phyloP scores from a whole-genome alignment of 2,797 vertebrate species.

The Adelosebastes latens region DNA sequence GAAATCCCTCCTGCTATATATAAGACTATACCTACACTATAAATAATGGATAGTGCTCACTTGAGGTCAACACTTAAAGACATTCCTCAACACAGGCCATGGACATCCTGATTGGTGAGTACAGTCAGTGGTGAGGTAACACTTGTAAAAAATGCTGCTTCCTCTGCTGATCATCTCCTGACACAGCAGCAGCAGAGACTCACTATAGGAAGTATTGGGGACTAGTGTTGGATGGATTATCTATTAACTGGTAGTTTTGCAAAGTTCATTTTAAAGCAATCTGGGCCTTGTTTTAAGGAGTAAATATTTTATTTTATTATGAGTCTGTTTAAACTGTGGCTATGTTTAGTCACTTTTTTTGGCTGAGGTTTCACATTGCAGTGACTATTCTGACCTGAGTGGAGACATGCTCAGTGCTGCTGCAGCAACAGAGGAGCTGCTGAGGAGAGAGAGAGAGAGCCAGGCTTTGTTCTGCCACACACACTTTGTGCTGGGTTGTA shows the following conservation, averaged over 20 bases:
- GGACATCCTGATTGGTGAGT: conserved; percentile 78
- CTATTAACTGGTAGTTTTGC: background rate
- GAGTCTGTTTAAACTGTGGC: background rate
- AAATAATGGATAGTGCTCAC: conserved; percentile 38
- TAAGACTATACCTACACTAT: conserved; percentile 28
- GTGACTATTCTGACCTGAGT: conserved; percentile 40
- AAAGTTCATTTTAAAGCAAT: background rate
- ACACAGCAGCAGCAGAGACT: background rate
- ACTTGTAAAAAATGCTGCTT: background rate
- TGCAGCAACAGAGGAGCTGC: conserved; percentile 42
- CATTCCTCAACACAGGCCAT: conserved; percentile 57
- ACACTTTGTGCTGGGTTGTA: background rate
- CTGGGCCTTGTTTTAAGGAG: background rate
- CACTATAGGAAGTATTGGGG: background rate
- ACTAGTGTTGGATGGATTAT: background rate
- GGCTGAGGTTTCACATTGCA: conserved; percentile 49
- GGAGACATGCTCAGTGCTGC: conserved; percentile 26
- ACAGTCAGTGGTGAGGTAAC: conserved; percentile 57
- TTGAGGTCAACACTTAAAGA: conserved; percentile 56
- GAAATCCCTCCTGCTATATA: conserved; percentile 59
- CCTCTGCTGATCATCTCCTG: background rate
- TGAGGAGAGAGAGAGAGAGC: conserved; percentile 9
- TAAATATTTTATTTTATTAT: background rate
- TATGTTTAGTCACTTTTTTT: conserved; percentile 41
- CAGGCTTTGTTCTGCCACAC: conserved; percentile 50